A percentile compares a stretch with the other conserved stretches of the same genome.
Conservation (phyloP, 2,888 invertebrate species). For the Heliconius sara region DNA sequence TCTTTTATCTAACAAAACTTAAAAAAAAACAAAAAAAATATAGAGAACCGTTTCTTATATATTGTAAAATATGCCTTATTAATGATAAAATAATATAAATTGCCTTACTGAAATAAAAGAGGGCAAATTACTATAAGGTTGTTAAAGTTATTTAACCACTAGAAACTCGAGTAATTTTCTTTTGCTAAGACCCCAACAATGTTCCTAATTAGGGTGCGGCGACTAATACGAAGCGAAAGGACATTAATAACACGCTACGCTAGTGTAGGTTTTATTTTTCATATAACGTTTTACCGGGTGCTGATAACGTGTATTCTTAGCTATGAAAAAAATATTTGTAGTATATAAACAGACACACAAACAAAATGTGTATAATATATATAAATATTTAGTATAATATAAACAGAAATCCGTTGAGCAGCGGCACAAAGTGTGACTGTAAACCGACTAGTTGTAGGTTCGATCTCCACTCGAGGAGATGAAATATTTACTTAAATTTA, state of each 20-base stretch:
- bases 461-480: no score
- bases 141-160: slow-evolving; percentile 33
- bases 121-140: slow-evolving; percentile 31
- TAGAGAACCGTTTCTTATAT: background rate
- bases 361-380: background rate
- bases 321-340: slow-evolving; percentile 3
- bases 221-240: slow-evolving; percentile 31
- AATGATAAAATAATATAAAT: slow-evolving; percentile 27
- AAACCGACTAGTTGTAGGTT: no score
- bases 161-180: slow-evolving; percentile 32
- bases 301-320: slow-evolving; percentile 8
- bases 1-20: no score
- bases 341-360: background rate
- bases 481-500: no score
- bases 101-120: slow-evolving; percentile 15
- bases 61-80: background rate
- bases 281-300: slow-evolving; percentile 21
- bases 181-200: slow-evolving; percentile 31
- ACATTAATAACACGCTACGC: slow-evolving; percentile 31
- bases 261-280: slow-evolving; percentile 33
- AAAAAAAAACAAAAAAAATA: background rate
- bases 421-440: no score
- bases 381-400: no score
- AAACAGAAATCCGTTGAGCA: no score
- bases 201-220: slow-evolving; percentile 32